Base-by-base conservation (phyloP, 1,140 invertebrate species). In the Aphelenchoides fujianensis region DNA sequence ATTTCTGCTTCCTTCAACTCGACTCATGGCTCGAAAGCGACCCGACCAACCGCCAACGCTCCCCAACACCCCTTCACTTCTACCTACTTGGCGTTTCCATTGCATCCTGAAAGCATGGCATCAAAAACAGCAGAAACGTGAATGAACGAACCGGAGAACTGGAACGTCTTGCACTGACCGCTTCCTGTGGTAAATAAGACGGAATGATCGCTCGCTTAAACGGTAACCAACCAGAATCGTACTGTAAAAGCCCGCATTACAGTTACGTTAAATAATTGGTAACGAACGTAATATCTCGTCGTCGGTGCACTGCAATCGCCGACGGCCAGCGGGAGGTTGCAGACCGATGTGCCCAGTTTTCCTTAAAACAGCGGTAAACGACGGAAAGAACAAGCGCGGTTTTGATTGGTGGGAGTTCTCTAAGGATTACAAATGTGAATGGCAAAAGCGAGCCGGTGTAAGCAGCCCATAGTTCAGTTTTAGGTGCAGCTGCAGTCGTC, bases 81-180 rank as follows among this genome's bases (percentile, higher is more conserved):
- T n/a, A n/a, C n/a, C n/a, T n/a, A n/a, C n/a, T n/a, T n/a, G n/a
- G n/a, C n/a, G n/a, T 48, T 48, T 16, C 41, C 41, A 48, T 48
- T 48, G 41, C 41, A 48, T 48, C 41, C 41, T 48, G 23, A 48
- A 48, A 48, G 12, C 12, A 48, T 16, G 23, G 12, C 41, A 12
- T 16, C 12, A 16, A 16, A 48, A 48, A 16, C 23, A 16, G 12
- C 23, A 12, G 23, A 16, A 12, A 48, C 23, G 12, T 48, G 23
- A 48, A 48, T 12, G 12, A 12, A 12, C 12, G 12, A 63, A 0
- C 66, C 67, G 31, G 54, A 59, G 54, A 72, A 76, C 68, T 79
- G 78, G 57, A 77, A 77, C n/a, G 74, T 27, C 57, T 78, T 82
- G 74, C 76, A 77, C 31, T 68, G 36, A 0, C 76, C 76, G 23